phyloP scores from a whole-genome alignment of 2,797 vertebrate species.

The Hoplostethus atlanticus region DNA sequence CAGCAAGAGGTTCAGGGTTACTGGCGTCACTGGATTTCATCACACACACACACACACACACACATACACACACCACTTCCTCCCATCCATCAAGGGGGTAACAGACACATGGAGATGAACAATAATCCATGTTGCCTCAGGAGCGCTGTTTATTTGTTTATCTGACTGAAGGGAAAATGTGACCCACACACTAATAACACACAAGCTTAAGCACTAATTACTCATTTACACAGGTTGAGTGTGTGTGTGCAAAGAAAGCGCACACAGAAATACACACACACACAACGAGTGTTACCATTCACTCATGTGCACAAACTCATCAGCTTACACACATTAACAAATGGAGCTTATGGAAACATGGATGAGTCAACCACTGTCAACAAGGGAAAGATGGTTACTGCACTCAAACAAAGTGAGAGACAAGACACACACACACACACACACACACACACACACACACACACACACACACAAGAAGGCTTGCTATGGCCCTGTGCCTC shows the following conservation, averaged over 20 bases:
- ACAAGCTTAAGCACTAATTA: too few species aligned
- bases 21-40: not conserved
- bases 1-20: not conserved
- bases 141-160: not conserved
- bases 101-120: not conserved
- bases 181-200: constrained; percentile 1
- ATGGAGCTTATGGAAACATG: too few species aligned
- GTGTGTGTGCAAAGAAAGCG: not conserved
- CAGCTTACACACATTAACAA: too few species aligned
- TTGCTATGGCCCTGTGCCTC: too few species aligned
- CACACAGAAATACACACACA: constrained; percentile 3
- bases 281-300: not conserved
- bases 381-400: too few species aligned
- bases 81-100: not conserved
- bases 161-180: not conserved
- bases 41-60: not conserved
- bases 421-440: constrained; percentile 2
- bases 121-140: not conserved
- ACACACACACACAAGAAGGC: constrained; percentile 10
- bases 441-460: constrained; percentile 4
- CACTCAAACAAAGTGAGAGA: too few species aligned
- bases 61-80: not conserved
- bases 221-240: too few species aligned
- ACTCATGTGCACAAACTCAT: too few species aligned
- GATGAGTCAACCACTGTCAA: not conserved